Percentiles rank a stretch among this genome's conserved stretches.
Evolutionary conservation across 2,888 invertebrate genomes (phyloP).

Genomic region (Troides aeacus): DNA sequence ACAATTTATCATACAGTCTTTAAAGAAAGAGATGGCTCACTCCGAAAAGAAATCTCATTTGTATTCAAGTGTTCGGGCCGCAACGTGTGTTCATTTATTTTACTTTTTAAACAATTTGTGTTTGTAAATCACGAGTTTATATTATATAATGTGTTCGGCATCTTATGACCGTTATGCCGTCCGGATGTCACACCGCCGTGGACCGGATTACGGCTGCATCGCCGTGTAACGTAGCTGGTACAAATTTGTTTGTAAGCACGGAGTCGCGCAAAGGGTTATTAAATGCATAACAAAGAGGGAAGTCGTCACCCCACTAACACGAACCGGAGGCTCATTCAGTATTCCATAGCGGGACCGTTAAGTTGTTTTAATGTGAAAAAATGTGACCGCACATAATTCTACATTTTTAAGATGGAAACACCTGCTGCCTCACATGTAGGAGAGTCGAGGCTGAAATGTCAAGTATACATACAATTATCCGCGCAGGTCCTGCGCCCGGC

Average conservation of each 20-base stretch:
- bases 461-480: constrained; percentile 52
- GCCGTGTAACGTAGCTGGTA: constrained; percentile 38
- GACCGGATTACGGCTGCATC: constrained; percentile 55
- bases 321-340: constrained; percentile 58
- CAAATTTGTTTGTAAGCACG: constrained; percentile 38
- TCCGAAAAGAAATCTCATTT: constrained; percentile 70
- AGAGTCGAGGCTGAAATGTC: constrained; percentile 60
- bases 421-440: constrained; percentile 50
- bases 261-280: constrained; percentile 44
- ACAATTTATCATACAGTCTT: constrained; percentile 69
- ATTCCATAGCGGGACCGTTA: constrained; percentile 52
- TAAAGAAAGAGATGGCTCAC: constrained; percentile 67
- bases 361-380: constrained; percentile 57
- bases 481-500: constrained; percentile 44
- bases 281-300: constrained; percentile 50
- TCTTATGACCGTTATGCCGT: constrained; percentile 54
- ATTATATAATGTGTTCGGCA: constrained; percentile 50
- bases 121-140: constrained; percentile 68
- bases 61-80: constrained; percentile 58
- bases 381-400: constrained; percentile 39
- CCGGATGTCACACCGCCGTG: constrained; percentile 62
- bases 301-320: constrained; percentile 45
- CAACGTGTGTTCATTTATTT: constrained; percentile 64
- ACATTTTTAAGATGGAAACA: constrained; percentile 46
- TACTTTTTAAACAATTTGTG: constrained; percentile 66